Evolutionary conservation across 2,113 vertebrate genomes (phyloP).

Genomic region (Calyptomena viridis): DNA sequence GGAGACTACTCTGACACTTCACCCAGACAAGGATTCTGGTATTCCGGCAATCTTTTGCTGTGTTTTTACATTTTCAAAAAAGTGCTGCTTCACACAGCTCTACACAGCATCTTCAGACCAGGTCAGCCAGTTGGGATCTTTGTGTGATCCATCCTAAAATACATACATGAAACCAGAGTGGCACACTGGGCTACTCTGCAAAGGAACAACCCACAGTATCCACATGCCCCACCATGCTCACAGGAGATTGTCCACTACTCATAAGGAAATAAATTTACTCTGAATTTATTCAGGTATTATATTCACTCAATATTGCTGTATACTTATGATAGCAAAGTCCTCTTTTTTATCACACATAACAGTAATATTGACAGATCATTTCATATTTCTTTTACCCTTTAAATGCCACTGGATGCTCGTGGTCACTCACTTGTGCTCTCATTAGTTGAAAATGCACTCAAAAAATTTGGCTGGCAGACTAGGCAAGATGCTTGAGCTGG

Average conservation of each 20-base stretch:
- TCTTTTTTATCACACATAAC: not conserved
- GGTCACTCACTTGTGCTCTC: not conserved
- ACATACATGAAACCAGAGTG: accelerated
- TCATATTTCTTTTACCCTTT: constrained; percentile 23
- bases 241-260: not conserved
- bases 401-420: not conserved
- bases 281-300: not conserved
- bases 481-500: not conserved
- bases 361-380: not conserved
- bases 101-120: not conserved
- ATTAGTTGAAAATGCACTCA: not conserved
- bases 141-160: not conserved
- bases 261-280: not conserved
- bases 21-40: not conserved
- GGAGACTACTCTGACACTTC: not conserved
- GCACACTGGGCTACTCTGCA: not conserved
- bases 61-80: not conserved
- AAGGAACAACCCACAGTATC: not conserved
- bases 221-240: not conserved
- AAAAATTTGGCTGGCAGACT: not conserved
- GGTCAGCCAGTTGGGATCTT: not conserved
- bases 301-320: not conserved
- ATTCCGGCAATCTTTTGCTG: not conserved
- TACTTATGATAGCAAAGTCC: not conserved
- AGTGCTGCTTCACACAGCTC: not conserved